Evolutionary conservation across 2,888 invertebrate species (phyloP), one percentile per base, ranked within the genome.

Genomic region (Lasioglossum morio): DNA sequence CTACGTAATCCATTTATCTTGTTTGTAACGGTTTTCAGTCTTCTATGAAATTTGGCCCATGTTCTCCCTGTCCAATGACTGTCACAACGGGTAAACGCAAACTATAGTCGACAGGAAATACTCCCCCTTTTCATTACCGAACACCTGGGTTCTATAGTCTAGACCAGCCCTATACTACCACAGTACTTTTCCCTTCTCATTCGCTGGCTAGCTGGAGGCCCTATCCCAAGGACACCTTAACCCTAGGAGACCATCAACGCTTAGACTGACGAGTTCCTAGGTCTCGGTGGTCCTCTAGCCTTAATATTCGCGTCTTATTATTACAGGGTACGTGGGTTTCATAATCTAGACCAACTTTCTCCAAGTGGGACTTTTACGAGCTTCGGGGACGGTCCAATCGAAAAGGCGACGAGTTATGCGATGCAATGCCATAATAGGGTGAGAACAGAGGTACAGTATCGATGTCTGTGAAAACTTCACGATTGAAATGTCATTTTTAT

Each of bases 31-130:
- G 30, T 30, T 63, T 63, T 16, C 30, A 30, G 63, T 63, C 16
- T 14, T 30, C 63, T 63, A 63, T 16, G 63, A 30, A 30, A 63
- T 63, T 63, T 30, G 63, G 7, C 30, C 30, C 63, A 63, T n/a
- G 63, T 63, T 27, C 63, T 63, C 63, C 1, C 63, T 16, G 63
- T 30, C 30, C 16, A 14, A 63, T 63, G 63, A 63, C 63, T 63
- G 63, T 30, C 63, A 7, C 63, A 63, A 63, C 63, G 63, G 16
- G 14, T 63, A 63, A 30, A 63, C 27, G 63, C 63, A 63, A 63
- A 63, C 63, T 63, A 30, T 63, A 63, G 63, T 63, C 63, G 63
- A 63, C 63, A 63, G 63, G 63, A 63, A 30, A 63, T 63, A 63
- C 30, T 63, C 63, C 63, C 30, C 63, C 63, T 63, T 63, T 63